Evolutionary conservation across 2,113 vertebrate genomes (phyloP), one percentile per base, ranked within the genome.

Genomic region (Chaetorhynchus papuensis): DNA sequence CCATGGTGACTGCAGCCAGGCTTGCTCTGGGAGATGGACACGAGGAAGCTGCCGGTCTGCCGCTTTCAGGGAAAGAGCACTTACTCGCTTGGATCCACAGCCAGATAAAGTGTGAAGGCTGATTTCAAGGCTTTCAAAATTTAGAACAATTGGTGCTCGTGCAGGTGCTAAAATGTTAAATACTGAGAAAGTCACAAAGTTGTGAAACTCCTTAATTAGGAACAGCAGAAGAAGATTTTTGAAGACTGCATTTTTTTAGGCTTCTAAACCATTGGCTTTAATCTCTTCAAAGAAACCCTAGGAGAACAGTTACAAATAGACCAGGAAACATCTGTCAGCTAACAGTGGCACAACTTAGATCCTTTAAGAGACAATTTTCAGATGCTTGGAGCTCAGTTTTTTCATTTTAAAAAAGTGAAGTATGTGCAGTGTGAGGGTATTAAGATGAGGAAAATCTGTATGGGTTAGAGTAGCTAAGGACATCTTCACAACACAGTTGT

Each of bases 11-110:
- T n/a, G 35, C 23, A 87, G 41, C 24, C 77, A 61, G 54, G 41
- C 15, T 92, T 2, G 1, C 9, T n/a, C 22, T 39, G 60, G 27
- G 15, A 77, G 17, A 33, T 5, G 35, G 44, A 20, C 50, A 9
- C 2, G 2, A 26, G 49, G 59, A 72, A 76, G 17, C 15, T 60
- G 33, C 17, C 0, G 0, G 6, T 16, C 17, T 23, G 23, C 15
- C 0, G 0, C 27, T 35, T 26, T 35, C 47, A 21, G 30, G 27
- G 21, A 57, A 57, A 30, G 16, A 61, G 19, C 30, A 16, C 12
- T 16, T 10, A 4, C 33, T 37, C 0, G 1, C 30, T 54, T 52
- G 30, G 35, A 69, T 39, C 30, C 21, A 33, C 23, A 47, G n/a
- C 14, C 5, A 4, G 71, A 17, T 26, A 35, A 72, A 81, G 3